Conservation (phyloP, 1,140 invertebrate genomes). For the Megathymus violae region DNA sequence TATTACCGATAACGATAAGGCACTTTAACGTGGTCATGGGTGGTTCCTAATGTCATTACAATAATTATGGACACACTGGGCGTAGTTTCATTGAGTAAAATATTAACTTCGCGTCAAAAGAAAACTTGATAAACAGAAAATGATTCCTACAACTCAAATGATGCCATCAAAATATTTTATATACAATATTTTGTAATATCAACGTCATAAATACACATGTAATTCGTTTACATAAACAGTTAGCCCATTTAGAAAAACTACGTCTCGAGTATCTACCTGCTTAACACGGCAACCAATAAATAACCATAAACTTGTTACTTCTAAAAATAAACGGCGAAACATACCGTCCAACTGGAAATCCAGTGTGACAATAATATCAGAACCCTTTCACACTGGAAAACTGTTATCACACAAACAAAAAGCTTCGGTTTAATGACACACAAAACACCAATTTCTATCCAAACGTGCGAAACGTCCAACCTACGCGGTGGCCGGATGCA, state of each 20-base stretch:
- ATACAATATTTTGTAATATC: no score
- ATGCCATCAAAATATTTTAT: no score
- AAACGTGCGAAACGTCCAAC: slow-evolving; percentile 43
- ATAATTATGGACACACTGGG: neutral
- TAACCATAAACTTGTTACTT: slow-evolving; percentile 25
- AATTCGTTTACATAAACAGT: slow-evolving; percentile 14
- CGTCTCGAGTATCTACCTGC: slow-evolving; percentile 3
- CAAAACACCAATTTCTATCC: slow-evolving; percentile 36
- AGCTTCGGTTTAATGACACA: slow-evolving; percentile 47
- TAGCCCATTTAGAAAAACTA: slow-evolving; percentile 23
- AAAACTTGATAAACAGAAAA: no score
- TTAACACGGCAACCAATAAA: slow-evolving; percentile 23
- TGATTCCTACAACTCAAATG: no score
- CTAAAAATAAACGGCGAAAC: slow-evolving; percentile 16
- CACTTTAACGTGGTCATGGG: neutral
- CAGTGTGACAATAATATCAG: slow-evolving; percentile 57
- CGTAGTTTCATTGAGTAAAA: slow-evolving; percentile 2
- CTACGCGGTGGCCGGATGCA: slow-evolving; percentile 34
- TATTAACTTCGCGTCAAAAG: no score
- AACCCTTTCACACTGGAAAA: slow-evolving; percentile 34
- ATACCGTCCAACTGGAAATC: slow-evolving; percentile 72
- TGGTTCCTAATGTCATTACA: neutral
- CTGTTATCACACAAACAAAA: slow-evolving; percentile 48
- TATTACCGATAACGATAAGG: slow-evolving; percentile 25
- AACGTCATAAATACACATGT: no score